Percentiles rank a stretch among this genome's conserved stretches.
Evolutionary conservation across 1,140 invertebrate species (phyloP).

Genomic region (Pollicipes pollicipes): DNA sequence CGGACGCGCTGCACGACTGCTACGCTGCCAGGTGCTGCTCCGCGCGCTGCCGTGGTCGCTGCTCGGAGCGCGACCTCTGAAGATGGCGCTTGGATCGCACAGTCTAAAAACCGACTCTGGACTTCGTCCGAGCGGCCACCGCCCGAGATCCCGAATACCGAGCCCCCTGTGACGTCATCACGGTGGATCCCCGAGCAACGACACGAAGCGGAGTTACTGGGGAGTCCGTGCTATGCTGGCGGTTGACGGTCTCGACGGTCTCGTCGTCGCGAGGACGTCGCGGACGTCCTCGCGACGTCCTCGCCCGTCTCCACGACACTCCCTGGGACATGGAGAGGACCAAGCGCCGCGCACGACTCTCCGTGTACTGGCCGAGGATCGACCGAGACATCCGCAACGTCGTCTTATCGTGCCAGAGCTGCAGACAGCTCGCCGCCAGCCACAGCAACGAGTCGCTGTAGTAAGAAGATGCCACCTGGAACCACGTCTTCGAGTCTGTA

Average conservation of each 20-base stretch:
- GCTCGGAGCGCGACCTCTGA: neutral
- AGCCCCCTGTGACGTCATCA: constrained; percentile 4
- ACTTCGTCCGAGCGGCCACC: constrained; percentile 1
- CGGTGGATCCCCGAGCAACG: constrained; percentile 6
- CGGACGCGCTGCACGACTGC: neutral
- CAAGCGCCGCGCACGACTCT: constrained; percentile 3
- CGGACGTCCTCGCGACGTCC: neutral
- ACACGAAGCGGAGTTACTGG: neutral
- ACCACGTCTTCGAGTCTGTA: constrained; percentile 4
- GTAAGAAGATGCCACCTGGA: neutral
- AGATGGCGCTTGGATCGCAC: constrained; percentile 7
- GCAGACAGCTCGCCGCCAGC: neutral
- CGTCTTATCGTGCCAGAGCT: constrained; percentile 1
- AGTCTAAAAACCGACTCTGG: neutral
- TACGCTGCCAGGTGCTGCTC: too few species aligned
- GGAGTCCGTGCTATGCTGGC: constrained; percentile 6
- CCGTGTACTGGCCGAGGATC: constrained; percentile 9
- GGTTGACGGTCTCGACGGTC: constrained; percentile 8
- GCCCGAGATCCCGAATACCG: neutral
- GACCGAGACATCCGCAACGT: constrained; percentile 5
- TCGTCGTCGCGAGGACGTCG: neutral
- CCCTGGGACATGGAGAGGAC: constrained; percentile 4
- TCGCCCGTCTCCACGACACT: constrained; percentile 4
- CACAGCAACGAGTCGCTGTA: constrained; percentile 5
- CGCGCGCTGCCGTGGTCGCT: neutral